These are phyloP conservation scores for Seladonia tumulorum DNA, from an alignment of 2,888 invertebrate species.

Conservation along the genomic window DNA sequence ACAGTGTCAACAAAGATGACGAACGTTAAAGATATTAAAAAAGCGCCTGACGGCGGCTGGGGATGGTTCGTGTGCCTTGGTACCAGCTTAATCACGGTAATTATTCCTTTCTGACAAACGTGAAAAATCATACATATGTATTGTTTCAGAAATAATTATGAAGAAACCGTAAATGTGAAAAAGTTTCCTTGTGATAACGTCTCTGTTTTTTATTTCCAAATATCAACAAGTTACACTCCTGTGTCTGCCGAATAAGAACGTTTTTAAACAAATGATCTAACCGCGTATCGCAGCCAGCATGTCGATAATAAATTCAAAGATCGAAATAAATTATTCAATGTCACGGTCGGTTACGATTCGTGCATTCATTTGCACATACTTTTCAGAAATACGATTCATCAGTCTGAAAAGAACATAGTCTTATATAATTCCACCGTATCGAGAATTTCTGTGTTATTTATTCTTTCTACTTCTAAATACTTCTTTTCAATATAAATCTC, in stretches of 20 bases:
- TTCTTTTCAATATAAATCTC: neutral
- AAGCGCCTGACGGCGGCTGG: constrained; percentile 93
- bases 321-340: neutral
- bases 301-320: neutral
- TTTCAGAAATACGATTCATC: neutral
- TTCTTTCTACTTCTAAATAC: neutral
- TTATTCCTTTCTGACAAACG: constrained; percentile 73
- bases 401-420: neutral
- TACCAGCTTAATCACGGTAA: constrained; percentile 93
- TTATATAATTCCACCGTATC: neutral
- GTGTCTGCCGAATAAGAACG: neutral
- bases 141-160: neutral
- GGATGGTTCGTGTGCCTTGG: constrained; percentile 94
- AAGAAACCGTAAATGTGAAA: neutral
- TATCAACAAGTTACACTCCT: neutral
- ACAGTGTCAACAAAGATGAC: constrained; percentile 10
- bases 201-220: neutral
- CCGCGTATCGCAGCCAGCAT: neutral
- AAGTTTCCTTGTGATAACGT: neutral
- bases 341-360: neutral
- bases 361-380: neutral
- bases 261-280: neutral
- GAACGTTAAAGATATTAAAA: constrained; percentile 40
- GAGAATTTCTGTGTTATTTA: neutral
- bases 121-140: neutral